Base-by-base conservation (phyloP, 2,797 vertebrate species). In the Anas acuta region DNA sequence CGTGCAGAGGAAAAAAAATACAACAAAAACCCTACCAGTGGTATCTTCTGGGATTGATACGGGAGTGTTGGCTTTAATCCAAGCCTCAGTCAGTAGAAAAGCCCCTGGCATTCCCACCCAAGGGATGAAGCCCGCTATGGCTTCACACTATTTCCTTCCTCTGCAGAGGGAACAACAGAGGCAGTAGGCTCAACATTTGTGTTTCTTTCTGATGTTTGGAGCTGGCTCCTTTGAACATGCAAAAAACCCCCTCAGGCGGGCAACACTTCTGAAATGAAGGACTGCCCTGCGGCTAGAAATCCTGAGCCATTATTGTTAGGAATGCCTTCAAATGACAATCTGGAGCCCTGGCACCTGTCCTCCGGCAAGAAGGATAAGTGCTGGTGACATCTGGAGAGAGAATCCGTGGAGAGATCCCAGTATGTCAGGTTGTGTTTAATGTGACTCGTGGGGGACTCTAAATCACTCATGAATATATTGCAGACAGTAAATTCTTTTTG, bases 291-390 rank as follows among this genome's bases (percentile, higher is more conserved):
- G 94, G 94, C 81, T 75, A 92, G 92, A 73, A 91, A 96, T 84
- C 72, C 86, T 2, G 1, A 78, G 81, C 86, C 62, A 26, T 81
- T 93, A 74, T 88, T 90, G 60, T 51, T 78, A 92, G 72, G 61
- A 62, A 96, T 90, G 61, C 84, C 93, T 95, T 95, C 79, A 92
- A 95, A 89, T 49, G 66, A 83, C 96, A 96, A 80, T 95, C 96
- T 96, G 96, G 88, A 89, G 87, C 54, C 65, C 66, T 92, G 94
- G 96, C 86, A 93, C 56, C 7, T 0, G 0, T 87, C 78, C 94
- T 84, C 19, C 5, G 0, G 26, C 7, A 20, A 74, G 80, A 35
- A 71, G 60, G 53, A 65, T 74, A 89, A 93, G n/a, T 87, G 90
- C 71, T 2, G 22, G 94, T 93, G 96, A 92, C 93, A 94, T 96